Percentiles rank a stretch among this genome's conserved stretches.
Evolutionary conservation across 2,888 invertebrate species (phyloP).

Genomic region (Catotricha subobsoleta): DNA sequence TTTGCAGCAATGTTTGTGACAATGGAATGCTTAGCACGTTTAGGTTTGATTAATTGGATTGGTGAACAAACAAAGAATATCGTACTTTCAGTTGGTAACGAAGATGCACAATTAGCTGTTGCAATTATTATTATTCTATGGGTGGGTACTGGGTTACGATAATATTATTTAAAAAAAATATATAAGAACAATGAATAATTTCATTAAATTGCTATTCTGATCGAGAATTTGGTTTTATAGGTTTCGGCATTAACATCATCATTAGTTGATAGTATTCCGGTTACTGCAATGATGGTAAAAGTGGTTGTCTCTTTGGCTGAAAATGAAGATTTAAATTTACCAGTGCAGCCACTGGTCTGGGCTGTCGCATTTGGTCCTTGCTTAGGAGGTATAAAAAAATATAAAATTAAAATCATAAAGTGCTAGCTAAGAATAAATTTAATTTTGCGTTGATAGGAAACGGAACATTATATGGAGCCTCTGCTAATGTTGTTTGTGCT

Average conservation of each 20-base stretch:
- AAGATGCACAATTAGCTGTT: slow-evolving; percentile 44
- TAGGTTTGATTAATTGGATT: slow-evolving; percentile 66
- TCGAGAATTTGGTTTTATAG: slow-evolving; percentile 36
- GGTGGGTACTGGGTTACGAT: slow-evolving; percentile 33
- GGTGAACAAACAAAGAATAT: slow-evolving; percentile 46
- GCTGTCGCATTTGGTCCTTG: slow-evolving; percentile 76
- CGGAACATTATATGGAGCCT: slow-evolving; percentile 77
- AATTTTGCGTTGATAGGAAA: slow-evolving; percentile 40
- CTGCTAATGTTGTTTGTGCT: slow-evolving; percentile 80
- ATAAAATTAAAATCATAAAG: background rate
- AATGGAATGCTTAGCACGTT: slow-evolving; percentile 46
- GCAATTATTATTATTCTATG: slow-evolving; percentile 66
- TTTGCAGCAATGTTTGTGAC: slow-evolving; percentile 30
- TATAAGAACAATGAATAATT: background rate
- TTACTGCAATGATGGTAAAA: slow-evolving; percentile 82
- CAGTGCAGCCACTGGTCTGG: slow-evolving; percentile 67
- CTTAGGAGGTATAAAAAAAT: slow-evolving; percentile 43
- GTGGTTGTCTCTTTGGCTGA: slow-evolving; percentile 53
- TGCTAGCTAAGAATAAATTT: background rate
- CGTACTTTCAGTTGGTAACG: slow-evolving; percentile 45
- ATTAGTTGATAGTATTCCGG: slow-evolving; percentile 78
- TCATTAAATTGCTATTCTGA: background rate
- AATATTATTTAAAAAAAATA: background rate
- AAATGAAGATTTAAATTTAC: slow-evolving; percentile 47
- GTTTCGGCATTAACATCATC: slow-evolving; percentile 72